Percentiles rank a stretch among this genome's conserved stretches.
Evolutionary conservation across 2,113 vertebrate species (phyloP).

Genomic region (Promerops cafer): DNA sequence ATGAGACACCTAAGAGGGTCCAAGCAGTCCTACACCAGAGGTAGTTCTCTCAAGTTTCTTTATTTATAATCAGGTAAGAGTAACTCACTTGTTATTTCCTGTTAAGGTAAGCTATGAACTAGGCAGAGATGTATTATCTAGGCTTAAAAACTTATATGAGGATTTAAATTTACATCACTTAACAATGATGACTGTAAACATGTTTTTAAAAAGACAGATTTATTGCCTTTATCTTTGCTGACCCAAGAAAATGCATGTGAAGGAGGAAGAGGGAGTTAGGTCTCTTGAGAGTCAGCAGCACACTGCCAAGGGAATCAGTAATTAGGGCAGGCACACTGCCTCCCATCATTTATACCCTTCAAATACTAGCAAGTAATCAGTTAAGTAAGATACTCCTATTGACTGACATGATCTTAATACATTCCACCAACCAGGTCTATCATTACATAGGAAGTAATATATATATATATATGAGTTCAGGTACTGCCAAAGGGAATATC

Average conservation of each 20-base stretch:
- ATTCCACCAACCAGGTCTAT: background rate
- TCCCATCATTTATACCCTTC: background rate
- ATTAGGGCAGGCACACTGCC: background rate
- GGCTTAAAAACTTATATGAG: background rate
- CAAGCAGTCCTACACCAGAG: background rate
- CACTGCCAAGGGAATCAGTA: background rate
- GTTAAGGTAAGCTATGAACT: background rate
- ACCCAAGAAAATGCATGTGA: background rate
- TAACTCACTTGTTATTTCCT: background rate
- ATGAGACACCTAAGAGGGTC: background rate
- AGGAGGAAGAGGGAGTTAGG: background rate
- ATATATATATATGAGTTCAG: accelerated
- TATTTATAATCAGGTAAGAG: background rate
- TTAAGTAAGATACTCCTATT: background rate
- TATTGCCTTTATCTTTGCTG: background rate
- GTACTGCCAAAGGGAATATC: background rate
- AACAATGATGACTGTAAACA: background rate
- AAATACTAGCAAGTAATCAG: background rate
- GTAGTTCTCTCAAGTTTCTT: background rate
- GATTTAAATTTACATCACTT: background rate
- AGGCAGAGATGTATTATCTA: background rate
- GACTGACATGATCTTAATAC: background rate
- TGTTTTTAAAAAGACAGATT: background rate
- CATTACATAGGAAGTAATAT: background rate
- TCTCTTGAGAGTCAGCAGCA: background rate